Evolutionary conservation across 2,113 vertebrate species (phyloP), one percentile per base, ranked within the genome.

Genomic region (Rhinolophus ferrumequinum): DNA sequence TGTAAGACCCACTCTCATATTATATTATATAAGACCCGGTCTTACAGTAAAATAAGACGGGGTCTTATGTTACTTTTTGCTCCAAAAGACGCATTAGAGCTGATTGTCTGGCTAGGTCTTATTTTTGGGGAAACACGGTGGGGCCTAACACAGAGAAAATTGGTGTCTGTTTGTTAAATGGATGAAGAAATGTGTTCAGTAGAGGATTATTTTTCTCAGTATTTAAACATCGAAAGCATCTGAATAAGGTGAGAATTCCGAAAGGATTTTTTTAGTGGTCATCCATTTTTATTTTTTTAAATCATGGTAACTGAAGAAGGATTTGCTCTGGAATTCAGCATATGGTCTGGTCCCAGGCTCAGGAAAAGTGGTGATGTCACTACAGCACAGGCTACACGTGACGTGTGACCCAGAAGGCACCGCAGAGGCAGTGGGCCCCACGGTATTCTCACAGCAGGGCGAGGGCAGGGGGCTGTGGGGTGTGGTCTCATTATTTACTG

Each of bases 351-450:
- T 24, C 21, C 10, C 56, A 44, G 30, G 4, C 10, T 58, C 19
- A 69, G 19, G 35, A 56, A 58, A 18, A 35, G n/a, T 7, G 33
- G 0, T 33, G 10, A 75, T 19, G 33, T 72, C 41, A 30, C 6
- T 24, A 24, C 38, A 22, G 33, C 16, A 50, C 35, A 30, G 18
- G 11, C 12, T 3, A 15, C 0, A 2, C 8, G 9, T 22, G 14
- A 60, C 0, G 3, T 13, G 9, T 22, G 14, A 60, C 1, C 0
- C 5, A 16, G 30, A 38, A 70, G 41, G 13, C 8, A 1, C n/a
- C 9, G 7, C 0, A 54, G 14, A 28, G 2, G 11, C 21, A 1
- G 14, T 0, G 8, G 8, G 3, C 2, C 60, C n/a, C 3, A 8
- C 9, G 1, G 0, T 66, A 9, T 5, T 47, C 69, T 58, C 21